Evolutionary conservation across 1,140 invertebrate genomes (phyloP).

Genomic region (Plutomurus gul): DNA sequence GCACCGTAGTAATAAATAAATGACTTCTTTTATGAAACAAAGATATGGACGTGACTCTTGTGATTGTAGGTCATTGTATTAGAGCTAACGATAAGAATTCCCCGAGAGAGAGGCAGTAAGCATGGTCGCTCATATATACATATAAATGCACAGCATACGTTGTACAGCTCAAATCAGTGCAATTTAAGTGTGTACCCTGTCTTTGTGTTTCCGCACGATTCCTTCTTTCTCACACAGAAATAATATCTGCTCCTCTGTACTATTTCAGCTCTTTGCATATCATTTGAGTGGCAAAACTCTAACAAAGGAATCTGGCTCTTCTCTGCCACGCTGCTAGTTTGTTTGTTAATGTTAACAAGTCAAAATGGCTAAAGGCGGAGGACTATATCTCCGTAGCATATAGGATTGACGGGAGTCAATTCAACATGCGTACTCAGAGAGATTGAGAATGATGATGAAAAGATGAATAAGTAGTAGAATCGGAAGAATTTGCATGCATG

Average conservation of each 20-base stretch:
- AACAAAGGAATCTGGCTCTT: no score
- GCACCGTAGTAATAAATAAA: no score
- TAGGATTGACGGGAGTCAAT: background rate
- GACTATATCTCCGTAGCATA: background rate
- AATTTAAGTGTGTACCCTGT: background rate
- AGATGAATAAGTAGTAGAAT: background rate
- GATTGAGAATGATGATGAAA: slow-evolving; percentile 1
- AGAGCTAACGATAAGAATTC: no score
- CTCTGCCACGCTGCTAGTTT: no score
- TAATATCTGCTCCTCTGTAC: no score
- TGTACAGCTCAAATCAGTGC: background rate
- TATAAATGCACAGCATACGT: no score
- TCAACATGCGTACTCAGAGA: background rate
- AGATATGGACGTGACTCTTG: no score
- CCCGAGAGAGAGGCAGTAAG: no score
- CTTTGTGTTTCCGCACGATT: slow-evolving; percentile 13
- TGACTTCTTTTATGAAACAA: no score
- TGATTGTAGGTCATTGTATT: no score
- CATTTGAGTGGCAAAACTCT: no score
- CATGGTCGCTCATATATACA: no score
- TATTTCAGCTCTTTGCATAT: background rate
- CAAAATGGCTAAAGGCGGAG: slow-evolving; percentile 50
- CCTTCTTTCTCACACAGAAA: background rate
- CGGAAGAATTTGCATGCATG: background rate
- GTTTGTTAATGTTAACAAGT: slow-evolving; percentile 48